Conservation (phyloP, 2,888 invertebrate genomes). For the Agrochola lota region DNA sequence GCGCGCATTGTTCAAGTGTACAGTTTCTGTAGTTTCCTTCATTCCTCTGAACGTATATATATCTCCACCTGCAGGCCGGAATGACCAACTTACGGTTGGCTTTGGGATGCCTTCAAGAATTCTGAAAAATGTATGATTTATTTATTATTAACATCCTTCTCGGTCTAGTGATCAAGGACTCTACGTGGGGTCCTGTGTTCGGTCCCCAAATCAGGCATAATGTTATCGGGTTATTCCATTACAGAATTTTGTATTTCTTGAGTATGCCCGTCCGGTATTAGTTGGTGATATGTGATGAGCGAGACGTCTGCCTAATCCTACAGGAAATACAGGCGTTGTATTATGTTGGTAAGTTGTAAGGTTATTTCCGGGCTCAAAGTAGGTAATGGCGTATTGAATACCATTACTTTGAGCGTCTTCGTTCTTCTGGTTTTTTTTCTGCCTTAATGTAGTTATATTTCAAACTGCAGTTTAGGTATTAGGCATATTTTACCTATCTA, state of each 20-base stretch:
- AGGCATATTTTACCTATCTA: background rate
- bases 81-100: conserved; percentile 72
- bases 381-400: background rate
- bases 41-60: conserved; percentile 30
- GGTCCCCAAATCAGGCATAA: background rate
- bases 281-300: background rate
- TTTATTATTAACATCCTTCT: background rate
- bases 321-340: too few relatives aligned
- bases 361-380: background rate
- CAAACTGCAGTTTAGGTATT: background rate
- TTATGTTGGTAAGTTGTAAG: background rate
- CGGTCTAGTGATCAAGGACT: background rate
- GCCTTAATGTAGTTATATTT: background rate
- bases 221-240: too few relatives aligned
- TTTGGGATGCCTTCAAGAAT: conserved; percentile 67
- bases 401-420: background rate
- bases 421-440: background rate
- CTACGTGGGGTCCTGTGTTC: background rate
- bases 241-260: background rate
- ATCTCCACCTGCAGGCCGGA: conserved; percentile 22
- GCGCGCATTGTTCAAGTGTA: conserved; percentile 56
- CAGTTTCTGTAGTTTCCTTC: conserved; percentile 42
- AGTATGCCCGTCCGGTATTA: background rate
- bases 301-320: background rate
- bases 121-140: conserved; percentile 52